Conservation (phyloP, 2,888 invertebrate genomes). For the Emmelina monodactyla region DNA sequence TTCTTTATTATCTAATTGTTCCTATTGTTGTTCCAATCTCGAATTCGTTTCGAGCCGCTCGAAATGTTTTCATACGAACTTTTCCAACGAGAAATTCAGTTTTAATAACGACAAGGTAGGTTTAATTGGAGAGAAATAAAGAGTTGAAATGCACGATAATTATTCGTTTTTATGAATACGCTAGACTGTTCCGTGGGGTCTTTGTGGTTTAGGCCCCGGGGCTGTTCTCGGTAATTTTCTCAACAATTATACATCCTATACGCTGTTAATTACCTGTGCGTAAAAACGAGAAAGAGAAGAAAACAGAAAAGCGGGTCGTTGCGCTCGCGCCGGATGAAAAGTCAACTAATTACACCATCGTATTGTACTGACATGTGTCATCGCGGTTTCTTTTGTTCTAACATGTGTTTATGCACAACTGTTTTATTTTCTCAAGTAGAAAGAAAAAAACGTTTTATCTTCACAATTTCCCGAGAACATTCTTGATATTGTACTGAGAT, state of each 20-base stretch:
- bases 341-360: constrained; percentile 34
- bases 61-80: no score
- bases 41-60: no score
- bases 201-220: constrained; percentile 51
- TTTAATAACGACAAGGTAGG: no score
- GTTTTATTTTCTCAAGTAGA: no score
- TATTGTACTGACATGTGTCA: constrained; percentile 38
- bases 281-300: constrained; percentile 48
- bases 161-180: constrained; percentile 44
- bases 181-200: constrained; percentile 28
- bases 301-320: constrained; percentile 40
- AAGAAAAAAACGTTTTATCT: no score
- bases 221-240: constrained; percentile 45
- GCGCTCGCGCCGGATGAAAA: constrained; percentile 32
- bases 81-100: no score
- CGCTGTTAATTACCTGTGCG: constrained; percentile 48
- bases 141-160: constrained; percentile 38
- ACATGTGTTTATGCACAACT: no score
- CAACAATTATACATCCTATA: constrained; percentile 57
- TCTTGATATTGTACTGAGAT: no score
- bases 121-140: constrained; percentile 41
- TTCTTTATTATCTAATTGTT: constrained; percentile 59
- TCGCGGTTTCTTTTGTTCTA: constrained; percentile 11
- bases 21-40: constrained; percentile 53
- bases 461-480: no score